These are phyloP conservation scores for Matsumurasca onukii DNA, from an alignment of 1,140 invertebrate species.

Conservation along the genomic window DNA sequence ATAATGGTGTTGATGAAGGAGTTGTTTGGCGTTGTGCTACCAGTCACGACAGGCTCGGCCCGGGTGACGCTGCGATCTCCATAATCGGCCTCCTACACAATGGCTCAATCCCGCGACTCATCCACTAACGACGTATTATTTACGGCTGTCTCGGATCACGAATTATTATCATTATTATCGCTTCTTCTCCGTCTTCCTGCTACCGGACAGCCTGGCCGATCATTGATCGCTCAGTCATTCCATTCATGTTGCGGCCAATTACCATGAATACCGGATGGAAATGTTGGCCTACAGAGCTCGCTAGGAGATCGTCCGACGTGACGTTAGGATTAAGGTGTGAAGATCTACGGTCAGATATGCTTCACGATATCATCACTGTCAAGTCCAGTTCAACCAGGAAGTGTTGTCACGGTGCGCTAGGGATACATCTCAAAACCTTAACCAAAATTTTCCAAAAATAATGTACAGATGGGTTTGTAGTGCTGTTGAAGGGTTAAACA, in stretches of 20 bases:
- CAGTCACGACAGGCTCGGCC: conserved; percentile 1
- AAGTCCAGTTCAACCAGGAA: too few relatives aligned
- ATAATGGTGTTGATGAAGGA: conserved; percentile 8
- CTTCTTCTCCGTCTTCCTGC: conserved; percentile 9
- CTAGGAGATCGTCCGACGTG: too few relatives aligned
- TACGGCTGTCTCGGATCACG: conserved; percentile 22
- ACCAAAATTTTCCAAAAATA: too few relatives aligned
- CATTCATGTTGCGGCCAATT: conserved; percentile 17
- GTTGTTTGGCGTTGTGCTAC: conserved; percentile 6
- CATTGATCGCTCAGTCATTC: background rate
- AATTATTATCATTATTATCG: conserved; percentile 30
- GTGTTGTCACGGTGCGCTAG: too few relatives aligned
- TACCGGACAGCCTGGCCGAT: conserved; percentile 4
- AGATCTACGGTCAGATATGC: too few relatives aligned
- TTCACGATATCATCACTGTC: too few relatives aligned
- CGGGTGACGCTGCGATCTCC: background rate
- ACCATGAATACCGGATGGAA: conserved; percentile 1
- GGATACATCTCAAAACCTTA: too few relatives aligned
- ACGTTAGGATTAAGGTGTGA: too few relatives aligned
- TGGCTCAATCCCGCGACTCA: conserved; percentile 10
- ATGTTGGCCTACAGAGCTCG: too few relatives aligned
- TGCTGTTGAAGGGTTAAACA: too few relatives aligned
- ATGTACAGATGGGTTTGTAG: too few relatives aligned
- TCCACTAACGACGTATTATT: conserved; percentile 30
- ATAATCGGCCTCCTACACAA: conserved; percentile 25